Evolutionary conservation across 2,113 vertebrate species (phyloP).

Genomic region (Zootoca vivipara): DNA sequence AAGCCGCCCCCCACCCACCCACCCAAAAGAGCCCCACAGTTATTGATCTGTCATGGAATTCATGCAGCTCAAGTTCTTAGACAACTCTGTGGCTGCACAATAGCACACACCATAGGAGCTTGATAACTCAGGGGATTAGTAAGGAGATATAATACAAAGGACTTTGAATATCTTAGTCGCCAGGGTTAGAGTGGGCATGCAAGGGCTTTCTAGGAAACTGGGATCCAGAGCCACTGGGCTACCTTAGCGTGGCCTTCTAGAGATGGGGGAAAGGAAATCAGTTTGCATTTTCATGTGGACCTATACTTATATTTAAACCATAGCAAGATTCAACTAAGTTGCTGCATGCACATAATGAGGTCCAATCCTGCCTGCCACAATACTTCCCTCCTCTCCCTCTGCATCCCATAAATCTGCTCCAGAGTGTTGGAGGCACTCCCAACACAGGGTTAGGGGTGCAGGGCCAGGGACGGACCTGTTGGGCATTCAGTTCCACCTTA

Average conservation of each 20-base stretch:
- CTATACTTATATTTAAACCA: too few relatives aligned
- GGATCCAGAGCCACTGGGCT: not conserved
- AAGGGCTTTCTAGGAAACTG: not conserved
- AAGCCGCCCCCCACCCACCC: constrained; percentile 31
- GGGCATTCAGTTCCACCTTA: too few relatives aligned
- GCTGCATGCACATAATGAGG: too few relatives aligned
- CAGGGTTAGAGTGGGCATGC: not conserved
- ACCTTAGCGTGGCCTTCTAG: not conserved
- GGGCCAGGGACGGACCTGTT: too few relatives aligned
- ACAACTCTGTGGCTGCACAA: constrained; percentile 31
- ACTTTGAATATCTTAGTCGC: not conserved
- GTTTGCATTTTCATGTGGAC: too few relatives aligned
- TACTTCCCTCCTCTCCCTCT: too few relatives aligned
- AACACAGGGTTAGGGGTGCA: too few relatives aligned
- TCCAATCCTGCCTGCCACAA: too few relatives aligned
- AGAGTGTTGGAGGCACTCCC: too few relatives aligned
- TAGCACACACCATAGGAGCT: constrained; percentile 9
- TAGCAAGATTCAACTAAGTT: too few relatives aligned
- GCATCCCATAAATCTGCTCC: too few relatives aligned
- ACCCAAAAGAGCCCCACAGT: constrained; percentile 33
- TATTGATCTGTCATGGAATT: constrained; percentile 54
- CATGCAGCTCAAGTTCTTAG: constrained; percentile 30
- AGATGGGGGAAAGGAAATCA: too few relatives aligned
- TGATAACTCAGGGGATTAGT: constrained; percentile 47
- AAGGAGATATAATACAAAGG: not conserved